phyloP scores from a whole-genome alignment of 1,140 invertebrate genomes.

The Aphelenchoides fujianensis region DNA sequence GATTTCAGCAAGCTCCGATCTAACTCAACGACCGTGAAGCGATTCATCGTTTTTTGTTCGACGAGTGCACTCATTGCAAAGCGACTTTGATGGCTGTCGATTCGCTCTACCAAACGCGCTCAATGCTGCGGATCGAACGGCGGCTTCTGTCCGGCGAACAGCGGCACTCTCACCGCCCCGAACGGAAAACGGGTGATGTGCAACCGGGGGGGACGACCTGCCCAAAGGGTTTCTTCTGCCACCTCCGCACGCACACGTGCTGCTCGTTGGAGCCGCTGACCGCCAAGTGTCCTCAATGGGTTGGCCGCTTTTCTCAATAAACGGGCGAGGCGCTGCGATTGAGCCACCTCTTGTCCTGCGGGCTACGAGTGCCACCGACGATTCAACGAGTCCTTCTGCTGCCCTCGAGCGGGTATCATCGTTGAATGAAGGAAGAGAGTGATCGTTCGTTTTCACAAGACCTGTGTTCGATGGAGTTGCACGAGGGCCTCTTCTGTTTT shows the following conservation, averaged over 20 bases:
- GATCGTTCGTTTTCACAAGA: conserved; percentile 1
- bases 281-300: conserved; percentile 5
- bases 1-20: too few species aligned
- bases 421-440: not conserved
- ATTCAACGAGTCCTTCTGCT: not conserved
- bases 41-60: too few species aligned
- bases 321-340: not conserved
- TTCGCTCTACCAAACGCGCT: too few species aligned
- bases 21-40: too few species aligned
- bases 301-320: not conserved
- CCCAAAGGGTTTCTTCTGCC: conserved; percentile 8
- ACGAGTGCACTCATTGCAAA: too few species aligned
- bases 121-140: conserved; percentile 3
- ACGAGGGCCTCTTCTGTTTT: conserved; percentile 13
- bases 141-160: conserved; percentile 5
- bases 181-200: not conserved
- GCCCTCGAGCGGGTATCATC: conserved; percentile 15
- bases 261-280: conserved; percentile 11
- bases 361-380: conserved; percentile 4
- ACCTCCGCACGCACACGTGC: not conserved
- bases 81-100: too few species aligned
- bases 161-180: not conserved
- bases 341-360: not conserved
- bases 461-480: not conserved
- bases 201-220: not conserved